Base-by-base conservation (phyloP, 2,888 invertebrate genomes). In the Hipparchia semele region DNA sequence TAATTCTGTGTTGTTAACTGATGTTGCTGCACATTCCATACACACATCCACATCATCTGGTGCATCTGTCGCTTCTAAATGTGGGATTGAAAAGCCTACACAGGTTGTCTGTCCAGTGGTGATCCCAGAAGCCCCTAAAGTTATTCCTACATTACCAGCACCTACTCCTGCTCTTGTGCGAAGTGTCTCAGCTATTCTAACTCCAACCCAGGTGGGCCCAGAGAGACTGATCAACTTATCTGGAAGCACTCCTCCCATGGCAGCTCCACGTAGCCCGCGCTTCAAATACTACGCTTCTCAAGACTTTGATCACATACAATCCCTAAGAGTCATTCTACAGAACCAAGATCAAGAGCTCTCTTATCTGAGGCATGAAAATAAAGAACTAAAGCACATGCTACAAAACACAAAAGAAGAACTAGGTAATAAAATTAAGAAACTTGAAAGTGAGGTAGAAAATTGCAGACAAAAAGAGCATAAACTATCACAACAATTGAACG, bases 41-140 rank as follows among this genome's bases (percentile, higher is more conserved):
- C 87, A 88, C 49, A 64, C 64, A 13, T 84, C 87, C 39, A 39
- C 39, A 39, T 39, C 39, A 1, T 90, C 90, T 65, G 78, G 82
- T n/a, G 87, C 85, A 2, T 85, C 87, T 13, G 78, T 89, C 59
- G 79, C 80, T 66, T 77, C 80, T 9, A 80, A 80, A 69, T 78
- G 76, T 72, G 75, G 70, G 2, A 89, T 83, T 79, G 92, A 92
- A 39, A 93, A 91, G 76, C 93, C 93, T 33, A 92, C 87, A 80
- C 93, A 93, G 80, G 87, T 89, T 33, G 93, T 93, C 6, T 88
- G 91, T 45, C 92, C 93, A 13, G 91, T 92, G 23, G 81, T 92
- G 2, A 91, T 86, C 73, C 79, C 80, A 81, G 89, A 88, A 70
- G 75, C 77, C 39, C 71, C 83, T 1, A 90, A 88, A 80, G 62